A percentile compares a stretch with the other conserved stretches of the same genome.
These are phyloP conservation scores for Flexamia atlantica DNA, from an alignment of 2,888 invertebrate genomes.

Conservation along the genomic window DNA sequence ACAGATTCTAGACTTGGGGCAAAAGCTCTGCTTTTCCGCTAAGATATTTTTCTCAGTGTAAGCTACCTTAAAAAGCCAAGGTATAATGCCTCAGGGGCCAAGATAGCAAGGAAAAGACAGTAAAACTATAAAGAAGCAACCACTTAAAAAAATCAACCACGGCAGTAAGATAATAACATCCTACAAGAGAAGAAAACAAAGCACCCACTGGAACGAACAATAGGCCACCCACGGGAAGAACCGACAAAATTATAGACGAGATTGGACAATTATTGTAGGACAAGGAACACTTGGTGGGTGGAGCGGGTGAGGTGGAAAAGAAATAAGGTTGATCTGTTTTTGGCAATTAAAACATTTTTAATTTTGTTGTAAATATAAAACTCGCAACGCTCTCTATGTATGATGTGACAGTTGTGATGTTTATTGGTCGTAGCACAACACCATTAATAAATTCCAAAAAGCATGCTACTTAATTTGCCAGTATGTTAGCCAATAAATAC, in stretches of 20 bases:
- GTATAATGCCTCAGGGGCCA: not conserved
- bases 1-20: no score
- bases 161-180: conserved; percentile 13
- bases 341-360: not conserved
- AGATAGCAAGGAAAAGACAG: not conserved
- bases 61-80: not conserved
- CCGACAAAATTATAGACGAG: conserved; percentile 5
- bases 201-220: not conserved
- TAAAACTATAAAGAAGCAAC: conserved; percentile 2
- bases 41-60: no score
- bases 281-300: not conserved
- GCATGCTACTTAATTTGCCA: not conserved
- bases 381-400: no score
- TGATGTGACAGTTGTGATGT: no score
- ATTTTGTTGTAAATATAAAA: no score
- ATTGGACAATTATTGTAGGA: conserved; percentile 5
- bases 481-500: no score
- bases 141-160: conserved; percentile 6
- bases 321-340: not conserved
- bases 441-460: no score
- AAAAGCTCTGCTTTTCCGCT: no score
- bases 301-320: not conserved
- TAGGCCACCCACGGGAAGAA: conserved; percentile 16
- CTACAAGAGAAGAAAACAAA: not conserved
- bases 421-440: no score